phyloP scores from a whole-genome alignment of 1,140 invertebrate species.

The Pristionchus pacificus region DNA sequence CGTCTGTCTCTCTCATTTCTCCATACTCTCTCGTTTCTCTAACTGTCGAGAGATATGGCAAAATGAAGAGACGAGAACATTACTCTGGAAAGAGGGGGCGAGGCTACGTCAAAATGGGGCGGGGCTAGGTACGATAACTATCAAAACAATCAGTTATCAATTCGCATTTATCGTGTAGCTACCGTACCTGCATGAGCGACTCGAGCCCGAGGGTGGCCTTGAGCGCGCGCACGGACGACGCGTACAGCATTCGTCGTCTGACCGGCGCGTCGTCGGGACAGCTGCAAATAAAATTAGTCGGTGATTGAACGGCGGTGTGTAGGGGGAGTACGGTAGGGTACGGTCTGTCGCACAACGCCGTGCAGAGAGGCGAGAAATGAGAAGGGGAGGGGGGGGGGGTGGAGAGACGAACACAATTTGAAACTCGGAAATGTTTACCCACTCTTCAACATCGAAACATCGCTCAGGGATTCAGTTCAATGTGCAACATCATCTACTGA shows the following conservation, averaged over 20 bases:
- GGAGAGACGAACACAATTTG: not conserved
- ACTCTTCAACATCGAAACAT: no score
- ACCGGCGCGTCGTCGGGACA: slow-evolving; percentile 58
- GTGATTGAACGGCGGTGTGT: not conserved
- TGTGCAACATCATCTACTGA: no score
- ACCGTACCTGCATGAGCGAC: slow-evolving; percentile 46
- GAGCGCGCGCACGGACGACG: slow-evolving; percentile 56
- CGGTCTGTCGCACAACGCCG: no score
- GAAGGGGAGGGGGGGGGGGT: not conserved
- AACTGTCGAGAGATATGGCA: no score
- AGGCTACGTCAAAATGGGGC: no score
- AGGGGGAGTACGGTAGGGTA: not conserved
- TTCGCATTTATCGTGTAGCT: not conserved
- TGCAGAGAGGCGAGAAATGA: not conserved
- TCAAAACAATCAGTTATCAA: no score
- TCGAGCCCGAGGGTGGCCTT: slow-evolving; percentile 56
- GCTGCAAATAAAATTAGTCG: slow-evolving; percentile 35
- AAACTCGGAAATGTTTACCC: no score
- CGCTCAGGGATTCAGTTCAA: no score
- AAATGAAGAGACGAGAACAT: no score
- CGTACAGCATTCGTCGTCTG: slow-evolving; percentile 57
- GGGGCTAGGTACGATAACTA: no score
- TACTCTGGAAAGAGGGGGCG: not conserved
- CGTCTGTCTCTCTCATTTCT: no score
- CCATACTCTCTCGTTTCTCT: not conserved